Base-by-base conservation (phyloP, 2,797 vertebrate genomes). In the Macrochelys suwanniensis region DNA sequence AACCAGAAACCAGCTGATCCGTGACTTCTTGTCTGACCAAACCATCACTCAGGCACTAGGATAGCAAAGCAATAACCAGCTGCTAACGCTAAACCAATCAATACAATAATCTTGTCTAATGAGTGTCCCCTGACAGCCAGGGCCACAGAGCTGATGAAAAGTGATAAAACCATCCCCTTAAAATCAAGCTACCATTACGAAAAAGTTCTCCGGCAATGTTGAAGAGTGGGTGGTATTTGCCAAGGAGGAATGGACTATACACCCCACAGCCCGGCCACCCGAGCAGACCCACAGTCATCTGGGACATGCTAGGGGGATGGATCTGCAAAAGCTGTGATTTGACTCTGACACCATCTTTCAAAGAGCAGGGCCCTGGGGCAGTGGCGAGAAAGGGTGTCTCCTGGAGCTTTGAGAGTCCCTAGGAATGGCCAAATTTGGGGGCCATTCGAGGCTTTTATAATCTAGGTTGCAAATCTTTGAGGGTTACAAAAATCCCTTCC, bases 81-180 rank as follows among this genome's bases (percentile, higher is more conserved):
- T 82, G 77, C 33, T 80, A 57, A 56, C 47, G 19, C 59, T 84
- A 54, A 53, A 53, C 51, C 51, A 53, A 53, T 53, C 51, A 53
- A 54, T 23, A 54, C 57, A 4, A 13, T 13, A 78, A 45, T 23
- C 80, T 2, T 61, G 84, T 1, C 0, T 78, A 25, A 86, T 17
- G 33, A 61, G 37, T 50, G 31, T 19, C 80, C 89, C 79, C 37
- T 0, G 1, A 17, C 33, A 59, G 53, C 11, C 0, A 0, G n/a
- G 28, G 17, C 17, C 33, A 7, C 2, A 31, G 77, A 49, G 61
- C 11, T 13, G 5, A 31, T 2, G 82, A 85, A 71, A 85, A 61
- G 51, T 9, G 49, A 81, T 82, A 88, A 90, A 65, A 74, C 51
- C 51, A 2, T 45, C 26, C 8, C 3, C 9, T 1, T 0, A 0